Conservation (phyloP, 2,797 vertebrate species). For the Sphenopsis melanotis region DNA sequence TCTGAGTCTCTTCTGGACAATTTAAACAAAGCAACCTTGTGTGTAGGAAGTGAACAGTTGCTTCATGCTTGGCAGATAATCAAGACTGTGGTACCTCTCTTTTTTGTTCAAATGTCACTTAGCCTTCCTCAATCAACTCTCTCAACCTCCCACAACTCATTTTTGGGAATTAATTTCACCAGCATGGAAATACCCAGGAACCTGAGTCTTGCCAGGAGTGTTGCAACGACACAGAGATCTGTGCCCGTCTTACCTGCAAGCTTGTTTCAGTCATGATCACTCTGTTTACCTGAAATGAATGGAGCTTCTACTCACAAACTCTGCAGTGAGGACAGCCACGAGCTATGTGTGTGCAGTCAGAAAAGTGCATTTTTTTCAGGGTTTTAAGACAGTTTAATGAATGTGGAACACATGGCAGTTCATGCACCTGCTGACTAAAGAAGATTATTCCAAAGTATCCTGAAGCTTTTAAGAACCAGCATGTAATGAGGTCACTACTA, state of each 20-base stretch:
- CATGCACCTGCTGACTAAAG: slow-evolving; percentile 2
- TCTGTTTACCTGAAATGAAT: neutral
- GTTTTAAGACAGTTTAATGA: neutral
- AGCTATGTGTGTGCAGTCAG: neutral
- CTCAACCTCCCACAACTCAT: neutral
- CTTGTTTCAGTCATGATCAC: neutral
- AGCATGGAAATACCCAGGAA: neutral
- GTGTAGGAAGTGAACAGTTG: neutral
- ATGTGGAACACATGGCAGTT: neutral
- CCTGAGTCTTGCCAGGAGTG: neutral
- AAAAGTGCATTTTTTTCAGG: neutral
- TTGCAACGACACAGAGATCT: neutral
- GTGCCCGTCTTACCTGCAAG: neutral
- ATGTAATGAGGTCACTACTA: neutral
- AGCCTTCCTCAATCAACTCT: neutral
- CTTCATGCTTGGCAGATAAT: neutral
- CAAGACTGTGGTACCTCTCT: neutral
- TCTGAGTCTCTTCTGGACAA: neutral
- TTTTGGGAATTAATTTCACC: neutral
- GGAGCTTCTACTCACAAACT: neutral
- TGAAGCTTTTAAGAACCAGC: slow-evolving; percentile 1
- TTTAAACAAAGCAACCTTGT: neutral
- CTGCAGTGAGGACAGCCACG: neutral
- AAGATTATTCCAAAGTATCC: neutral
- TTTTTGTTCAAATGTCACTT: neutral